phyloP scores from a whole-genome alignment of 2,888 invertebrate species.

The Macrophya alboannulata region DNA sequence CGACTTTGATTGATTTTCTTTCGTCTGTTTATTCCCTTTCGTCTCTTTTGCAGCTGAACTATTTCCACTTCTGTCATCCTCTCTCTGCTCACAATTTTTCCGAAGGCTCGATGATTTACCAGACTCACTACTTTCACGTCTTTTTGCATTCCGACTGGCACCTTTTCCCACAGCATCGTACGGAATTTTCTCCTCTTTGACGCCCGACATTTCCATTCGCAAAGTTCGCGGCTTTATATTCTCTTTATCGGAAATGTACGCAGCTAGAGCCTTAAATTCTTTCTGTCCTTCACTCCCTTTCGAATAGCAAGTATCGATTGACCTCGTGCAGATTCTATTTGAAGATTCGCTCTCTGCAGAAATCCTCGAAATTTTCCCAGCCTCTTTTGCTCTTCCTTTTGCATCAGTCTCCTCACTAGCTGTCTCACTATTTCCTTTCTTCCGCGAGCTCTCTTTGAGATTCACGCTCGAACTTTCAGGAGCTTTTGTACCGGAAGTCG shows the following conservation, averaged over 20 bases:
- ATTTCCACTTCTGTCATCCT: constrained; percentile 2
- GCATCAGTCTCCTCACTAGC: background rate
- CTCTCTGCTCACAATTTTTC: background rate
- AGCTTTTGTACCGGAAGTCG: background rate
- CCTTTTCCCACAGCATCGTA: background rate
- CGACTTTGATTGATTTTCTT: constrained; percentile 33
- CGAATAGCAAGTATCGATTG: constrained; percentile 18
- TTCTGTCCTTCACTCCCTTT: background rate
- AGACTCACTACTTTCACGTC: constrained; percentile 17
- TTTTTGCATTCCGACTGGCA: background rate
- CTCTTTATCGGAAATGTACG: constrained; percentile 1
- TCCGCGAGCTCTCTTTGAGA: constrained; percentile 3
- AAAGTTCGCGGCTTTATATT: constrained; percentile 1
- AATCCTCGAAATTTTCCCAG: constrained; percentile 5
- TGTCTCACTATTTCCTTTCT: background rate
- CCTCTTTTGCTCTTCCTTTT: constrained; percentile 15
- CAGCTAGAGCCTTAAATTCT: constrained; percentile 2
- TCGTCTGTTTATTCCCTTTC: background rate
- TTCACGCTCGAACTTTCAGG: background rate
- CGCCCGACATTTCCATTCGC: background rate
- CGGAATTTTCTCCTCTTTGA: background rate
- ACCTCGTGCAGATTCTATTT: background rate
- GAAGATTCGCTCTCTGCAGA: constrained; percentile 25
- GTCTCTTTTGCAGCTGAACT: background rate
- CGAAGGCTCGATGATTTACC: constrained; percentile 28